A percentile compares a stretch with the other conserved stretches of the same genome.
These are phyloP conservation scores for Upupa epops DNA, from an alignment of 2,113 vertebrate species.

Conservation along the genomic window DNA sequence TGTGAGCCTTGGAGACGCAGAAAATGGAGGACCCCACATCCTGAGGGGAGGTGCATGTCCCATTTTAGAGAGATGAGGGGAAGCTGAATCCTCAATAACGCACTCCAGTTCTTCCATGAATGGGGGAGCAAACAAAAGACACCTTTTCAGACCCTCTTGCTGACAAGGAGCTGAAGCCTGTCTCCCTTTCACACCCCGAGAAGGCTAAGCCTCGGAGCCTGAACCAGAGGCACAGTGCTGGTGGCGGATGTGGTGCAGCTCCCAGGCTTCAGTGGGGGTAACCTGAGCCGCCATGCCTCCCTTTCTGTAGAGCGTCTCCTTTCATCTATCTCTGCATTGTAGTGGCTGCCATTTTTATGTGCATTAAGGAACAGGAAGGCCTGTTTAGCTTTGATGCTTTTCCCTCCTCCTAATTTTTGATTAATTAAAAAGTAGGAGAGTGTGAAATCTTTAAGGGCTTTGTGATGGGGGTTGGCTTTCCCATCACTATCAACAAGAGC, in stretches of 20 bases:
- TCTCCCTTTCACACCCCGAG: neutral
- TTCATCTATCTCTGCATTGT: neutral
- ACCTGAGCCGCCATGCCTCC: neutral
- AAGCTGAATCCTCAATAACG: neutral
- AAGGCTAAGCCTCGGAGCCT: neutral
- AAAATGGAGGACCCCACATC: slow-evolving; percentile 44
- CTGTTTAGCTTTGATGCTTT: neutral
- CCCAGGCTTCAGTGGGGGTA: neutral
- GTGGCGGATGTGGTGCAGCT: neutral
- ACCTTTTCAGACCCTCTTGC: neutral
- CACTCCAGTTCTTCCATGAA: neutral
- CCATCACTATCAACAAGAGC: neutral
- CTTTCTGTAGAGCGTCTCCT: slow-evolving; percentile 9
- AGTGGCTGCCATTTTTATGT: slow-evolving; percentile 35
- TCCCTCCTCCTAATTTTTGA: neutral
- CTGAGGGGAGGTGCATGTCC: neutral
- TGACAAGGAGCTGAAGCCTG: neutral
- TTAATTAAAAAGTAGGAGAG: neutral
- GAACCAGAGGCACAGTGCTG: neutral
- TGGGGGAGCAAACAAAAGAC: slow-evolving; percentile 15
- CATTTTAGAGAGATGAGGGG: neutral
- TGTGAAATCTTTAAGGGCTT: neutral
- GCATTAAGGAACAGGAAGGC: neutral
- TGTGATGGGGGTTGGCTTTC: neutral
- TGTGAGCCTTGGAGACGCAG: neutral